Conservation (phyloP, 2,888 invertebrate genomes). For the Schrankia costaestrigalis region DNA sequence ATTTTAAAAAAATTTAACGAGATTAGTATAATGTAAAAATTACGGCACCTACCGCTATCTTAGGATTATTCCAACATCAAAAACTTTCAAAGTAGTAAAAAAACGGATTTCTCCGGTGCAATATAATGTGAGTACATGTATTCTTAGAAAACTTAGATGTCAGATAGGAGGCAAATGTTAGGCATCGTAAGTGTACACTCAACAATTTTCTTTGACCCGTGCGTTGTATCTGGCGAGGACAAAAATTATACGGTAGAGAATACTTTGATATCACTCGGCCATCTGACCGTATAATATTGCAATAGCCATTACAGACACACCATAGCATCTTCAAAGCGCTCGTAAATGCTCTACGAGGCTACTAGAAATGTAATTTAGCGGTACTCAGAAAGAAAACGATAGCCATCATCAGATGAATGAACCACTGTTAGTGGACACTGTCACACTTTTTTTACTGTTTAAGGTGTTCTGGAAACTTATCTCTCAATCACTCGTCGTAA, state of each 20-base stretch:
- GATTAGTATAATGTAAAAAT: constrained; percentile 15
- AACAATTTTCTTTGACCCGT: constrained; percentile 71
- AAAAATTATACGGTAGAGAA: constrained; percentile 70
- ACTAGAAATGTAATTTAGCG: constrained; percentile 79
- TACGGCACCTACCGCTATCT: constrained; percentile 40
- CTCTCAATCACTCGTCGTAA: constrained; percentile 56
- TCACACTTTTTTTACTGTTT: constrained; percentile 66
- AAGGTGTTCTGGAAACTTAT: constrained; percentile 73
- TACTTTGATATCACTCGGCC: constrained; percentile 67
- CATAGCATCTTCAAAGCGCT: constrained; percentile 75
- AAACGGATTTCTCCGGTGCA: constrained; percentile 35
- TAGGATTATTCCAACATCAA: too few species aligned
- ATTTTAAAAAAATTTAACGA: constrained; percentile 5
- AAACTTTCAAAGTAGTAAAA: constrained; percentile 42
- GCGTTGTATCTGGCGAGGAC: constrained; percentile 59
- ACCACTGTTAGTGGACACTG: constrained; percentile 57
- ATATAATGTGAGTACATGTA: constrained; percentile 41
- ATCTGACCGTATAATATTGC: constrained; percentile 77
- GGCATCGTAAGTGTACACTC: constrained; percentile 51
- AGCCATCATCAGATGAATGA: constrained; percentile 71
- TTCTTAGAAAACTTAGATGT: constrained; percentile 66
- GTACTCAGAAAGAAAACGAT: constrained; percentile 73
- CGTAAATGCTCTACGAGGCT: constrained; percentile 76
- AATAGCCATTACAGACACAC: constrained; percentile 75
- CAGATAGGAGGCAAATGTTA: constrained; percentile 60